phyloP scores from a whole-genome alignment of 1,140 invertebrate genomes.

The Euura saliciscinereae region DNA sequence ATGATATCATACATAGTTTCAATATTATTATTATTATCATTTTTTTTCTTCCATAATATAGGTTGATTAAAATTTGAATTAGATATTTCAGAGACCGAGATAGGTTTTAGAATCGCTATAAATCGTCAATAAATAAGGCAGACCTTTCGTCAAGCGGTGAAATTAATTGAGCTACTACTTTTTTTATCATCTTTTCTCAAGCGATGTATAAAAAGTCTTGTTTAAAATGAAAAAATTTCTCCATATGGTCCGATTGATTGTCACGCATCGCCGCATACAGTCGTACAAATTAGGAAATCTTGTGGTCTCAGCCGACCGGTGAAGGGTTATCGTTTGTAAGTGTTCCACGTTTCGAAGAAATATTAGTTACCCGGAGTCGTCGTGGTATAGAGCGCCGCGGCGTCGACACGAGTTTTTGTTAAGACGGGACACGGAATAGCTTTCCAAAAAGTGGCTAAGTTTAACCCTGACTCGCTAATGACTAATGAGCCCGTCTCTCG shows the following conservation, averaged over 20 bases:
- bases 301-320: not conserved
- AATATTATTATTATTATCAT: too few species aligned
- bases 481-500: constrained; percentile 7
- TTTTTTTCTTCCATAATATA: too few species aligned
- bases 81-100: too few species aligned
- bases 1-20: too few species aligned
- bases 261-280: not conserved
- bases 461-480: constrained; percentile 14
- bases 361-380: constrained; percentile 3
- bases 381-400: not conserved
- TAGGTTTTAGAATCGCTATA: too few species aligned
- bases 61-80: too few species aligned
- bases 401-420: not conserved
- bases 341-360: not conserved
- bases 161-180: too few species aligned
- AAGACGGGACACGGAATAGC: constrained; percentile 7
- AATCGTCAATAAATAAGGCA: too few species aligned
- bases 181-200: not conserved
- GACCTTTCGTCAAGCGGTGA: too few species aligned
- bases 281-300: not conserved
- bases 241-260: not conserved
- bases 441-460: constrained; percentile 16
- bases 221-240: not conserved
- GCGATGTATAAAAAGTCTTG: not conserved
- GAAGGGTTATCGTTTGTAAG: not conserved